Percentiles rank a stretch among this genome's conserved stretches.
Conservation (phyloP, 2,797 vertebrate genomes). For the Anguilla obscura region DNA sequence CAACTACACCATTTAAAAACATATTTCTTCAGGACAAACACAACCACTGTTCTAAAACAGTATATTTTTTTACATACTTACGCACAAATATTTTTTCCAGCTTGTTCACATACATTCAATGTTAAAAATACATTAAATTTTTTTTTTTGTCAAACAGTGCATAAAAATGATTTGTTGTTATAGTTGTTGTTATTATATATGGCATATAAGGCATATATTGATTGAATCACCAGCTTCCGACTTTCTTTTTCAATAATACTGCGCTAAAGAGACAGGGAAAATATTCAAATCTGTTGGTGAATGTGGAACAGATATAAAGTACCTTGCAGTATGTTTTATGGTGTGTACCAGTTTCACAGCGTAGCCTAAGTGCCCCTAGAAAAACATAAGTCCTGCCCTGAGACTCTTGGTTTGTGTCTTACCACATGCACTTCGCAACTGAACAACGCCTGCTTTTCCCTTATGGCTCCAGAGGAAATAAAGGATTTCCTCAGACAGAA, state of each 20-base stretch:
- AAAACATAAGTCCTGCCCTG: slow-evolving; percentile 11
- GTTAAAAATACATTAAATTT: not conserved
- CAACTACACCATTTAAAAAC: not conserved
- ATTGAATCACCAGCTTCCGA: not conserved
- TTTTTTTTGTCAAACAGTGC: not conserved
- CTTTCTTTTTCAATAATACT: not conserved
- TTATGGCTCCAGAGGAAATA: not conserved
- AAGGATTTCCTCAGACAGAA: slow-evolving; percentile 41
- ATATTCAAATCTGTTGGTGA: not conserved
- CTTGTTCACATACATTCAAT: too few species aligned
- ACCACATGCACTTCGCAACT: slow-evolving; percentile 41
- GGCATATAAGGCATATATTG: not conserved
- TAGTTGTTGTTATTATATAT: not conserved
- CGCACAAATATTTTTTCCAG: too few species aligned
- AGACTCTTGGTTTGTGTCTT: slow-evolving; percentile 48
- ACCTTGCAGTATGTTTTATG: not conserved
- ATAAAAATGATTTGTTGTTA: not conserved
- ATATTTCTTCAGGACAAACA: not conserved
- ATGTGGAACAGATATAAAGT: not conserved
- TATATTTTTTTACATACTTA: not conserved
- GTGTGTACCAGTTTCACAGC: not conserved
- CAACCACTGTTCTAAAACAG: not conserved
- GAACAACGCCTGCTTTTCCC: not conserved
- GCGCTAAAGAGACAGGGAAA: not conserved
- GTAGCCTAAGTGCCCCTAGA: not conserved